Percentiles rank a stretch among this genome's conserved stretches.
Conservation (phyloP, 2,113 vertebrate genomes). For the Mionectes macconnelli region DNA sequence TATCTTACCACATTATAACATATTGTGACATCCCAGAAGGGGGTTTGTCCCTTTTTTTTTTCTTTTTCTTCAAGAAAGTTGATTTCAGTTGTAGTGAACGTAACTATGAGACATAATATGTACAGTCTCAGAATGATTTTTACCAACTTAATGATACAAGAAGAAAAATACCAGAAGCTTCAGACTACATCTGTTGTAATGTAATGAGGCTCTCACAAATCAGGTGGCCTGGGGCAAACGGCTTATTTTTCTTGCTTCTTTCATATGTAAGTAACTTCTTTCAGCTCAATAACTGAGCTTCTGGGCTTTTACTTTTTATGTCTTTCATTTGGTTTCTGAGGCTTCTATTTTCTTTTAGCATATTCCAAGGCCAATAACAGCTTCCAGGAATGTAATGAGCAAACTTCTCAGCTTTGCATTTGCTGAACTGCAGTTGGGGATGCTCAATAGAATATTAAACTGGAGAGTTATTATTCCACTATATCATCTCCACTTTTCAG, state of each 20-base stretch:
- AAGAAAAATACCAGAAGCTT: background rate
- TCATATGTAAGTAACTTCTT: conserved; percentile 41
- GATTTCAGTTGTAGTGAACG: background rate
- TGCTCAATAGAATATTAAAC: conserved; percentile 53
- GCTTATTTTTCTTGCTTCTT: conserved; percentile 31
- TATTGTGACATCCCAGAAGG: background rate
- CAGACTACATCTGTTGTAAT: background rate
- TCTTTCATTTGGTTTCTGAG: conserved; percentile 2
- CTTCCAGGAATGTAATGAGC: conserved; percentile 22
- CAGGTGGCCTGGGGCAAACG: background rate
- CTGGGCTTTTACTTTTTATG: conserved; percentile 34
- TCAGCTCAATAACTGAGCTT: conserved; percentile 26
- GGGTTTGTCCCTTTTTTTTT: background rate
- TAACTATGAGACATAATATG: background rate
- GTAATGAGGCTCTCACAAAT: background rate
- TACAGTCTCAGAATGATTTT: background rate
- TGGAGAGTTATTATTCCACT: conserved; percentile 36
- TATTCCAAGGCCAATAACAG: conserved; percentile 21
- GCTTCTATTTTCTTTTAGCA: conserved; percentile 11
- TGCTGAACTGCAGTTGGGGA: background rate
- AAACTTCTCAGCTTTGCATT: conserved; percentile 22
- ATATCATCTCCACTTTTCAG: conserved; percentile 33
- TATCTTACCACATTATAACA: background rate
- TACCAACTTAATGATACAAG: background rate
- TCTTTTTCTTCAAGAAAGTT: fast-evolving